Base-by-base conservation (phyloP, 1,140 invertebrate genomes). In the Epicauta chinensis region DNA sequence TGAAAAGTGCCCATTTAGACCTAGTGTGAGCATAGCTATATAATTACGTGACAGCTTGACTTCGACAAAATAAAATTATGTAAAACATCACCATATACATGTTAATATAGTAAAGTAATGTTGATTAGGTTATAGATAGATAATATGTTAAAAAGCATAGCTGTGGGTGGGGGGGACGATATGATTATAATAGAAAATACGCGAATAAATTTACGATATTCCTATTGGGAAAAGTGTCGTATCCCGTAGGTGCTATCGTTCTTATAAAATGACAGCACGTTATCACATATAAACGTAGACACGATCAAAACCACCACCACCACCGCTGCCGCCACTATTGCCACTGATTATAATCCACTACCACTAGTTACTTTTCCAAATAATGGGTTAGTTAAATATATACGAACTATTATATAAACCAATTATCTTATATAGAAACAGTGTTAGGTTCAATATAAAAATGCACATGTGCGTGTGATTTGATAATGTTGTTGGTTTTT, bases 171-270 rank as follows among this genome's bases (percentile, higher is more conserved):
- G 38, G 37, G 52, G 44, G 52, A 55, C n/a, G n/a, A 56, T 53
- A 56, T 53, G 46, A 60, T 61, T 56, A 58, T 61, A 55, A 60
- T 59, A 60, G 48, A 58, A 56, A 62, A 59, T 54, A 43, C 32
- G 32, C 37, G 59, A 60, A 61, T 60, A 62, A 61, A 64, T 64
- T 64, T 59, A 54, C 53, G 44, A 60, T 61, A 64, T 64, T 64
- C 62, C 62, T 64, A 52, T 56, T 44, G 62, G 62, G 62, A 64
- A 59, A 56, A 59, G 31, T 16, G 41, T 40, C 46, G 42, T 56
- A 58, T 64, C 62, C 62, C 62, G 51, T 56, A 53, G 62, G 62
- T 61, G 51, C 57, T 58, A 64, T 64, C 62, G 53, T 64, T 64
- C 62, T 64, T 64, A 57, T 48, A 46, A 51, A 64, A 64, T 64